Evolutionary conservation across 2,797 vertebrate species (phyloP).

Genomic region (Catharus ustulatus): DNA sequence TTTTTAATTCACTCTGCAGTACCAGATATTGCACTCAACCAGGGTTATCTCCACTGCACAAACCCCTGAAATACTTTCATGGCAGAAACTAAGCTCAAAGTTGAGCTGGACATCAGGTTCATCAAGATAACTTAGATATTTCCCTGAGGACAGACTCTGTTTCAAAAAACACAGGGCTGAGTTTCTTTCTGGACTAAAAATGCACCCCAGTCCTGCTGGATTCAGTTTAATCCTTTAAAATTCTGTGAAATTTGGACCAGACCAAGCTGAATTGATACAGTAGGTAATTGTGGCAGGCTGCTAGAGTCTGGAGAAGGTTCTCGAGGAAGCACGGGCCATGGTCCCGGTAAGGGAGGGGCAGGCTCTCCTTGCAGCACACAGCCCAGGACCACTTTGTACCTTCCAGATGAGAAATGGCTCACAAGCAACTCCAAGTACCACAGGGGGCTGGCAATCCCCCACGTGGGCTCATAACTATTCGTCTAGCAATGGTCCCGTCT

Average conservation of each 20-base stretch:
- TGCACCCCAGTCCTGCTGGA: not conserved
- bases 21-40: not conserved
- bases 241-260: not conserved
- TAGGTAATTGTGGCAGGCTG: not conserved
- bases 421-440: not conserved
- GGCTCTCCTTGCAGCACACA: rapidly evolving
- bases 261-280: not conserved
- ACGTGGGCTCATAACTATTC: not conserved
- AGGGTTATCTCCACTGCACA: not conserved
- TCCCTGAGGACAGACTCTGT: not conserved
- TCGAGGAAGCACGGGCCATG: not conserved
- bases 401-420: not conserved
- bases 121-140: not conserved
- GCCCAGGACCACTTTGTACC: not conserved
- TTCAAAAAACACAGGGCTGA: not conserved
- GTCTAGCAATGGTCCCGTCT: not conserved
- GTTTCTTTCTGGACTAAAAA: not conserved
- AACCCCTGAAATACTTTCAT: not conserved
- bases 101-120: not conserved
- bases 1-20: not conserved
- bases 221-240: constrained; percentile 27
- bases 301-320: not conserved
- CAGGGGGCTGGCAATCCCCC: not conserved
- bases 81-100: not conserved
- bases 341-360: not conserved